Conservation (phyloP, 2,113 vertebrate genomes). For the Arothron firmamentum region DNA sequence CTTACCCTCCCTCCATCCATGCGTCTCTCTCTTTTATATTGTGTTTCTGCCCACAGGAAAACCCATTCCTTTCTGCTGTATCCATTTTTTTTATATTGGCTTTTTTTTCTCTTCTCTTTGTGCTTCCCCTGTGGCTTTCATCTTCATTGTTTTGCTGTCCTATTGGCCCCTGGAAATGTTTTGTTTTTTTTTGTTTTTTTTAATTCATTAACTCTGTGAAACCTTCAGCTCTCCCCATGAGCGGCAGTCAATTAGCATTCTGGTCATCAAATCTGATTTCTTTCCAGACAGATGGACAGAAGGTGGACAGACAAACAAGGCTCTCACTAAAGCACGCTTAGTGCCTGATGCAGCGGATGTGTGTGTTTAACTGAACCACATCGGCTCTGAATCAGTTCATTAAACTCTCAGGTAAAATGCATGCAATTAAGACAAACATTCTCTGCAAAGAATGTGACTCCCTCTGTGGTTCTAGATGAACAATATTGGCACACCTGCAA, state of each 20-base stretch:
- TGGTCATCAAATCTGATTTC: no score
- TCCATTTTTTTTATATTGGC: no score
- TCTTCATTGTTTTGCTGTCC: neutral
- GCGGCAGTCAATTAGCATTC: no score
- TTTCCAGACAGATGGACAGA: neutral
- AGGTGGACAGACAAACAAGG: neutral
- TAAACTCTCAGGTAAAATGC: no score
- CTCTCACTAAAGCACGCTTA: neutral
- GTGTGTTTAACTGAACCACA: no score
- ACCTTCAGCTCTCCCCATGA: no score
- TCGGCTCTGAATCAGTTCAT: no score
- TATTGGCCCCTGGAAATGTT: conserved; percentile 3
- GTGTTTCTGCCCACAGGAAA: conserved; percentile 25
- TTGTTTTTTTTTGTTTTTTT: neutral
- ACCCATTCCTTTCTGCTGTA: conserved; percentile 17
- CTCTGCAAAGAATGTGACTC: neutral
- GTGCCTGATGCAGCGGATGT: neutral
- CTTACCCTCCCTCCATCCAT: conserved; percentile 11
- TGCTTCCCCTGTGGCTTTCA: conserved; percentile 2
- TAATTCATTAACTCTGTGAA: no score
- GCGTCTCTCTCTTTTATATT: neutral
- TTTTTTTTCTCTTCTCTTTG: neutral
- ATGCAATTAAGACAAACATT: neutral
- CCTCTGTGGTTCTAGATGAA: neutral
- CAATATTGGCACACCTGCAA: no score